A percentile compares a stretch with the other conserved stretches of the same genome.
Evolutionary conservation across 2,113 vertebrate genomes (phyloP).

Genomic region (Clarias gariepinus): DNA sequence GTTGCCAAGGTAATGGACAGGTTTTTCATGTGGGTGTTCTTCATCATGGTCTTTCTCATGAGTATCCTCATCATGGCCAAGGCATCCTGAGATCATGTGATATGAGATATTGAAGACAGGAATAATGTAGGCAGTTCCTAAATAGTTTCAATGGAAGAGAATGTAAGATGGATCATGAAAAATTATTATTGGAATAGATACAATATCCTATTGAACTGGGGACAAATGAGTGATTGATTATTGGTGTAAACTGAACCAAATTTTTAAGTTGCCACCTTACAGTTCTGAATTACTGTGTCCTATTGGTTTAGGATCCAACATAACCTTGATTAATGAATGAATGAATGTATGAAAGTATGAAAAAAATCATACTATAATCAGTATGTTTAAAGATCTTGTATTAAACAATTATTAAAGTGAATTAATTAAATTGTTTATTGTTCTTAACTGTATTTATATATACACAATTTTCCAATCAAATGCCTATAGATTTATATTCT

Average conservation of each 20-base stretch:
- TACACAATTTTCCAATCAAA: neutral
- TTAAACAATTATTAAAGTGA: neutral
- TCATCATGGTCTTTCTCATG: slow-evolving; percentile 97
- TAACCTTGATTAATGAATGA: neutral
- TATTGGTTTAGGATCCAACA: neutral
- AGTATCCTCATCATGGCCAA: slow-evolving; percentile 90
- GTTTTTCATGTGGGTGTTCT: slow-evolving; percentile 99
- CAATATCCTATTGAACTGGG: neutral
- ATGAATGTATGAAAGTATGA: neutral
- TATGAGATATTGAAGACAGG: neutral
- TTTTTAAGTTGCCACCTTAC: neutral
- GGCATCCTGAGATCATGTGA: slow-evolving; percentile 72
- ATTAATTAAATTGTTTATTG: neutral
- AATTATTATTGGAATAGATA: neutral
- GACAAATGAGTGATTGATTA: neutral
- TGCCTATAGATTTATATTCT: neutral
- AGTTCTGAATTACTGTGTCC: neutral
- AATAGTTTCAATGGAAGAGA: neutral
- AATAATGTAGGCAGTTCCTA: neutral
- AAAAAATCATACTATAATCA: neutral
- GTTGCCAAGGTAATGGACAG: slow-evolving; percentile 97
- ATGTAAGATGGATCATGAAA: neutral
- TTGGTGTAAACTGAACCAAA: neutral
- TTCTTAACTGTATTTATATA: neutral
- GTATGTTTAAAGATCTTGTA: neutral